Base-by-base conservation (phyloP, 1,140 invertebrate species). In the Hyphantria cunea region DNA sequence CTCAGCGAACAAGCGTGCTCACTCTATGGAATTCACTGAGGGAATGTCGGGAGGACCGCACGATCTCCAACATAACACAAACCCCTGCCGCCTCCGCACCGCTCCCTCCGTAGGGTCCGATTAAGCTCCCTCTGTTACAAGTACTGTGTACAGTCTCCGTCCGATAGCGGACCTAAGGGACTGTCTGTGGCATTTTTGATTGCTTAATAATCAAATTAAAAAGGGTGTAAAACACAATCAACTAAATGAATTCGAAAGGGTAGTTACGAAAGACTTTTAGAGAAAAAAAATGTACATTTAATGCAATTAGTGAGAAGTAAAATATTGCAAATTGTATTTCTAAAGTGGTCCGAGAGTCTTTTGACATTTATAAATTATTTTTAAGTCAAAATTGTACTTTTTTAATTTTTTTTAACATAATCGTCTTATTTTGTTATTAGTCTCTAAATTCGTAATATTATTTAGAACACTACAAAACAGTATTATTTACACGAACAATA, bases 11-110 rank as follows among this genome's bases (percentile, higher is more conserved):
- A 37, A 67, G 41, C 68, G 70, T 74, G 59, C 50, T 42, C 32
- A 6, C 44, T 14, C 32, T 8, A 15, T 54, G 53, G 37, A 37
- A 11, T 60, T 41, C 49, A 49, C 15, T 47, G 74, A 73, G 70
- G 74, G 74, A 76, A 68, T 76, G 68, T 49, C 52, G 51, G 60
- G 62, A 61, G 67, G 51, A 41, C 47, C 33, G 44, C 15, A 44
- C 10, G 8, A 6, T 17, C 52, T n/a, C 9, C 25, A 5, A 42
- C 8, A 11, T 25, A 11, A 44, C 52, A 13, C 41, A 17, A 25
- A 17, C 44, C 51, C 44, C 6, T 13, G 33, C 41, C 63, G 37
- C 51, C 49, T 37, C 34, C 54, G 33, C 25, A 39, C 44, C 8
- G 31, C 25, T 17, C 17, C 64, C 9, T 39, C 8, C 8, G 37